Evolutionary conservation across 2,797 vertebrate genomes (phyloP), one percentile per base, ranked within the genome.

Genomic region (Siniperca obscura): DNA sequence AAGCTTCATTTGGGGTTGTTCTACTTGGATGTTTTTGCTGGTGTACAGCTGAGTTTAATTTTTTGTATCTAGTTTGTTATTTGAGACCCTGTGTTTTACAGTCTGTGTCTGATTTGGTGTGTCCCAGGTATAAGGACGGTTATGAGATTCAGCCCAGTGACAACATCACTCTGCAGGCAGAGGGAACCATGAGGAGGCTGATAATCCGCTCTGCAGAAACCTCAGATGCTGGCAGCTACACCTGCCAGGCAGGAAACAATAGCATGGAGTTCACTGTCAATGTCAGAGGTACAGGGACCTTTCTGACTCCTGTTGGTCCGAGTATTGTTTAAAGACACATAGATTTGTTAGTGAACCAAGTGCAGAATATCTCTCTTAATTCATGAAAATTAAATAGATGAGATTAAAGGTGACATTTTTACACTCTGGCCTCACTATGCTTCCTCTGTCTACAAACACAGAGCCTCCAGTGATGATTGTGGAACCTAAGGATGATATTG

Each of bases 381-480:
- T 61, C 21, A 27, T 38, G 7, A 5, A 25, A 70, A 27, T 14
- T 14, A 61, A 44, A 36, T 1, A 64, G 36, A 36, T 53, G 4
- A n/a, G 3, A 68, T 22, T 17, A 21, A 30, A 36, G 16, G n/a
- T 67, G 46, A 4, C 13, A 60, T 25, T 8, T 61, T 48, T 11
- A 52, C 5, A 48, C 11, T 38, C 42, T 77, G 21, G 27, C 11
- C 38, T 70, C 7, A 6, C 9, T 73, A 16, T 30, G 5, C 34
- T 25, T 50, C 17, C 13, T 74, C 17, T 19, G 2, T 64, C 27
- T 42, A 21, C 60, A 72, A 70, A 57, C 27, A 48, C 91, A 99
- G 98, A 98, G 69, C 96, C 94, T 17, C 97, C 96, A 0, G 95
- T 97, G 85, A 96, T 94, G 90, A 97, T 98, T 2, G 34, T 97